These are phyloP conservation scores for Gymnocypris eckloni DNA, from an alignment of 2,797 vertebrate genomes.

Conservation along the genomic window DNA sequence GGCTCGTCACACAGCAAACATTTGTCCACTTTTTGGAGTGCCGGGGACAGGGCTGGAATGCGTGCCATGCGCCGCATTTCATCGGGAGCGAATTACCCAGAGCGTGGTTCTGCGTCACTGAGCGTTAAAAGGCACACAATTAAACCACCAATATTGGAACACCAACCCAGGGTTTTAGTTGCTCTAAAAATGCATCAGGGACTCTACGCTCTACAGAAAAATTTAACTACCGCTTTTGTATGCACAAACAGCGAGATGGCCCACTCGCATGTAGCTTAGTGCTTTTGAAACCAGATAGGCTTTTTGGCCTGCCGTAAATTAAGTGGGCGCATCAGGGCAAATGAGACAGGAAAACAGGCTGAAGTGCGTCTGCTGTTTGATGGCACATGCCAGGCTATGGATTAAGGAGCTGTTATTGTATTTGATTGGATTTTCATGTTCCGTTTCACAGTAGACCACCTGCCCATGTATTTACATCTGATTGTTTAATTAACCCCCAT, in stretches of 20 bases:
- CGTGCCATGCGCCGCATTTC: slow-evolving; percentile 57
- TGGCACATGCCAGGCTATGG: slow-evolving; percentile 33
- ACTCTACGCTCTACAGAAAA: slow-evolving; percentile 19
- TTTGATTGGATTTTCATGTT: slow-evolving; percentile 60
- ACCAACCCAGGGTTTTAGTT: slow-evolving; percentile 9
- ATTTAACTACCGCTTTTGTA: slow-evolving; percentile 26
- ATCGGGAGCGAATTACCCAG: slow-evolving; percentile 47
- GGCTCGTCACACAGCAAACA: slow-evolving; percentile 62
- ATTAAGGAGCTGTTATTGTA: slow-evolving; percentile 47
- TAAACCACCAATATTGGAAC: slow-evolving; percentile 43
- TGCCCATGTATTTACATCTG: slow-evolving; percentile 69
- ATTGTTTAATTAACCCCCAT: slow-evolving; percentile 74
- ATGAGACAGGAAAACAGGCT: slow-evolving; percentile 7
- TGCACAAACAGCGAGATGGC: slow-evolving; percentile 8
- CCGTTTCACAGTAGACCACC: slow-evolving; percentile 66
- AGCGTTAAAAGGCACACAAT: slow-evolving; percentile 47
- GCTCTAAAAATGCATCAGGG: slow-evolving; percentile 31
- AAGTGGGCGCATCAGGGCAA: background rate
- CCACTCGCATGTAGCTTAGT: slow-evolving; percentile 33
- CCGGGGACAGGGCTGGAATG: slow-evolving; percentile 42
- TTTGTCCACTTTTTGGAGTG: slow-evolving; percentile 60
- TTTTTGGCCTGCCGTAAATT: slow-evolving; percentile 22
- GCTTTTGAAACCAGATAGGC: slow-evolving; percentile 42
- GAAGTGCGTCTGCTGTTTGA: slow-evolving; percentile 37
- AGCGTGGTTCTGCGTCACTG: slow-evolving; percentile 57